These are phyloP conservation scores for Gonocerus acuteangulatus DNA, from an alignment of 2,888 invertebrate genomes.

Conservation along the genomic window DNA sequence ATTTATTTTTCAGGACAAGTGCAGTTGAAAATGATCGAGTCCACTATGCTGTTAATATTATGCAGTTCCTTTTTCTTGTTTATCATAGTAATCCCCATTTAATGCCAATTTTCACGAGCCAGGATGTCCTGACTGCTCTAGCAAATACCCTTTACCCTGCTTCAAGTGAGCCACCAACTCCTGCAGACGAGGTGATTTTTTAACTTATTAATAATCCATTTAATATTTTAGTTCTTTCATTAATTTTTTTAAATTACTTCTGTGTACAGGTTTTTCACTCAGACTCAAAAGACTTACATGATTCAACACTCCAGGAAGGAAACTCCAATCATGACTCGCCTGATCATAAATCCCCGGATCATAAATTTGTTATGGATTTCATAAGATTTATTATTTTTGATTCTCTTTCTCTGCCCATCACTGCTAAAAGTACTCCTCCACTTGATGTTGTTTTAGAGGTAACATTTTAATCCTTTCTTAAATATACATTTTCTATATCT, in stretches of 20 bases:
- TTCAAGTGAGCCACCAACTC: constrained; percentile 73
- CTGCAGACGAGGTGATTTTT: constrained; percentile 52
- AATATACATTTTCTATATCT: background rate
- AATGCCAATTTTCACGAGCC: constrained; percentile 82
- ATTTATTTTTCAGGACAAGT: constrained; percentile 43
- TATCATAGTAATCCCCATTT: constrained; percentile 94
- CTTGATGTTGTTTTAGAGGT: constrained; percentile 85
- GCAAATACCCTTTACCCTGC: constrained; percentile 81
- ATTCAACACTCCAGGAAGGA: constrained; percentile 41
- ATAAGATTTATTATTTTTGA: constrained; percentile 88
- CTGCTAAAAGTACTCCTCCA: constrained; percentile 69
- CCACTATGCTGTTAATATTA: constrained; percentile 66
- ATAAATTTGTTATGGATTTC: constrained; percentile 90
- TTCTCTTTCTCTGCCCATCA: constrained; percentile 75
- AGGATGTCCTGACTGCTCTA: constrained; percentile 78
- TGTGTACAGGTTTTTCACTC: constrained; percentile 32
- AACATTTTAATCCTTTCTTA: constrained; percentile 31
- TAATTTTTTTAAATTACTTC: background rate
- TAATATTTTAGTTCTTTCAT: background rate
- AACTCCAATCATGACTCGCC: constrained; percentile 61
- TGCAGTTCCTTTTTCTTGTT: constrained; percentile 81
- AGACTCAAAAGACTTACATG: constrained; percentile 21
- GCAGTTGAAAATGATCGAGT: constrained; percentile 62
- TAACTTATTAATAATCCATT: background rate
- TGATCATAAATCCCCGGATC: constrained; percentile 70